These are phyloP conservation scores for Bucorvus abyssinicus DNA, from an alignment of 2,797 vertebrate species.

Conservation along the genomic window DNA sequence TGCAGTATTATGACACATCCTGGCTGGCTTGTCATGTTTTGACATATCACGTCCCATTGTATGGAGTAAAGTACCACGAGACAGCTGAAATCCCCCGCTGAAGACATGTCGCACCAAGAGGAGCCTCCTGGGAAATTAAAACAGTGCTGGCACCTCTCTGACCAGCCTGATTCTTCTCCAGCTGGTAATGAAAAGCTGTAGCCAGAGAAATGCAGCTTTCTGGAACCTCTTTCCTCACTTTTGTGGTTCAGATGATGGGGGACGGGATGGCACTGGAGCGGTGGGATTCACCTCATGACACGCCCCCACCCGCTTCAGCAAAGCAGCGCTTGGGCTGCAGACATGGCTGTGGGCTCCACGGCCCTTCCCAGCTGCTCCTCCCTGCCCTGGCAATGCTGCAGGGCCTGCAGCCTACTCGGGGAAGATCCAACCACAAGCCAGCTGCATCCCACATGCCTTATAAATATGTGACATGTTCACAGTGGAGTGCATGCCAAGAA, in stretches of 20 bases:
- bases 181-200: neutral
- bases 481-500: neutral
- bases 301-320: neutral
- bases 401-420: neutral
- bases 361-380: neutral
- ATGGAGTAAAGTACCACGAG: neutral
- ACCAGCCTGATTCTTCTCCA: neutral
- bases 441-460: neutral
- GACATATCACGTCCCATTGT: constrained; percentile 31
- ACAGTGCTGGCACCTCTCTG: neutral
- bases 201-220: neutral
- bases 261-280: accelerated
- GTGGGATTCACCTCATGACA: neutral
- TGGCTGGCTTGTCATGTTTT: constrained; percentile 53
- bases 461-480: neutral
- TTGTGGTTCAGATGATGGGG: accelerated
- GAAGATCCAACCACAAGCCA: neutral
- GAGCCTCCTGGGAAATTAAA: constrained; percentile 62
- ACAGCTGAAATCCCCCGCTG: neutral
- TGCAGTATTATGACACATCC: constrained; percentile 27
- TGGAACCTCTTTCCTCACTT: neutral
- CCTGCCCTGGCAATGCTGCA: neutral
- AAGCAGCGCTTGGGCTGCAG: accelerated
- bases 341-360: neutral
- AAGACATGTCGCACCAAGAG: neutral